These are phyloP conservation scores for Cynocephalus volans DNA, from an alignment of 2,113 vertebrate genomes.

Conservation along the genomic window DNA sequence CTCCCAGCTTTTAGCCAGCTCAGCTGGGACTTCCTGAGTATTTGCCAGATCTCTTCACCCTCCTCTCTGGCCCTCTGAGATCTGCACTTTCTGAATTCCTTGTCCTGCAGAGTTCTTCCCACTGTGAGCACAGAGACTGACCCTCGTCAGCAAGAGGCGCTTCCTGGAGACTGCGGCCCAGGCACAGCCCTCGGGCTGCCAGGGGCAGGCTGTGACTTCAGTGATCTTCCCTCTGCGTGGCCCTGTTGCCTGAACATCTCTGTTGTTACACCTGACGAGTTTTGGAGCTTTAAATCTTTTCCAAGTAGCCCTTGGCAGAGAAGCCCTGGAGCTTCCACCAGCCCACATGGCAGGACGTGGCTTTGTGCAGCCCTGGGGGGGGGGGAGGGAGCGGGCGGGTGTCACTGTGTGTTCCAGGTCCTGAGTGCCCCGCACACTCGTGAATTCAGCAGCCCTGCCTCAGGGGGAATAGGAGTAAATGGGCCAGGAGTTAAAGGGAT, in stretches of 20 bases:
- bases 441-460: not conserved
- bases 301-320: not conserved
- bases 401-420: too few species aligned
- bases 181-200: too few species aligned
- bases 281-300: not conserved
- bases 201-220: not conserved
- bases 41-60: not conserved
- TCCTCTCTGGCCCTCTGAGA: not conserved
- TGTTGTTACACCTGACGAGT: rapidly evolving
- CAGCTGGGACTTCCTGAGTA: not conserved
- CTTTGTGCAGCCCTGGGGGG: too few species aligned
- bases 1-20: not conserved
- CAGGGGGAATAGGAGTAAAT: rapidly evolving
- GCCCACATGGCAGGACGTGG: rapidly evolving
- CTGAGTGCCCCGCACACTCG: too few species aligned
- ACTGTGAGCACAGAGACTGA: not conserved
- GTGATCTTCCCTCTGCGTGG: rapidly evolving
- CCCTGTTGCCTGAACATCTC: not conserved
- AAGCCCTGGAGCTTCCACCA: not conserved
- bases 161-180: rapidly evolving
- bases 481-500: rapidly evolving
- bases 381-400: too few species aligned
- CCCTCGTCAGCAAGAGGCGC: rapidly evolving
- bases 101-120: not conserved
- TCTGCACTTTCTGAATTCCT: not conserved